Percentiles rank a stretch among this genome's conserved stretches.
phyloP scores from a whole-genome alignment of 2,113 vertebrate genomes.

The Semicossyphus pulcher region DNA sequence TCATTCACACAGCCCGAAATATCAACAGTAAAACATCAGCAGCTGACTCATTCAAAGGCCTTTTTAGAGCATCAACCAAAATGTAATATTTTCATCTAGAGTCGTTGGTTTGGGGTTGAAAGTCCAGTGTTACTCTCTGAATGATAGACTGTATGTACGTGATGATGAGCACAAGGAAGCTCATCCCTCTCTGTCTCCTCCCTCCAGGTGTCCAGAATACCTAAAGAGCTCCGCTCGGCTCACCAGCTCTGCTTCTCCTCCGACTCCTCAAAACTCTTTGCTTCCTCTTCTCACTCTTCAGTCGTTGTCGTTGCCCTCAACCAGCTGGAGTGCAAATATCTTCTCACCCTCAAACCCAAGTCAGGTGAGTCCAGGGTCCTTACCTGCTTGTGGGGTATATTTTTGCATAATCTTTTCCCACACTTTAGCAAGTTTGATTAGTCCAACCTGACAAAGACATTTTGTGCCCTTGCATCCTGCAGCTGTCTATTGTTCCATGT shows the following conservation, averaged over 20 bases:
- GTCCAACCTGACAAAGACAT: too few species aligned
- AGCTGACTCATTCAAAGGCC: too few species aligned
- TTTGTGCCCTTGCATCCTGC: not conserved
- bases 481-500: not conserved
- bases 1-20: too few species aligned
- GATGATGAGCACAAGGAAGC: not conserved
- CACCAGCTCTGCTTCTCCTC: conserved; percentile 91
- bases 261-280: conserved; percentile 88
- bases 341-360: conserved; percentile 83
- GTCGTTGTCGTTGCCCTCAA: conserved; percentile 84
- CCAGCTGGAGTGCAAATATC: conserved; percentile 81
- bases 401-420: too few species aligned
- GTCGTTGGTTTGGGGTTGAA: not conserved
- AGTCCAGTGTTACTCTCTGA: not conserved
- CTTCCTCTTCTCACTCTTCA: conserved; percentile 82
- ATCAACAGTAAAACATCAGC: too few species aligned
- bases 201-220: conserved; percentile 86
- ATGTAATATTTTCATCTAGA: not conserved
- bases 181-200: not conserved
- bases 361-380: conserved; percentile 79
- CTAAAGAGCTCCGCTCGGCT: conserved; percentile 82
- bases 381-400: not conserved
- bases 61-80: not conserved
- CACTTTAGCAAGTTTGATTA: too few species aligned
- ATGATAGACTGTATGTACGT: not conserved